phyloP scores from a whole-genome alignment of 2,797 vertebrate genomes.

The Onychomys torridus region DNA sequence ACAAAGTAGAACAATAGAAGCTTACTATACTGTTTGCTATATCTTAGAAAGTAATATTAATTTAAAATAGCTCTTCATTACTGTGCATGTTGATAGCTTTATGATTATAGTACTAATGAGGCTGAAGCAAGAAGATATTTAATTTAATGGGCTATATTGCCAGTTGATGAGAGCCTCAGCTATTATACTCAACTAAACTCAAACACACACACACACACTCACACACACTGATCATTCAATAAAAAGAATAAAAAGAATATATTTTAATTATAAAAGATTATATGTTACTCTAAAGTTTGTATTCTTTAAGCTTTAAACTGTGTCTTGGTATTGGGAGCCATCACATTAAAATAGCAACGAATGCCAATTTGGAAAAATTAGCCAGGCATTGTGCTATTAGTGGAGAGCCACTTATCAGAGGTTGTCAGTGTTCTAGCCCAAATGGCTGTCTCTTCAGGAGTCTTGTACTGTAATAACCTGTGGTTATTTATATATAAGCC shows the following conservation, averaged over 20 bases:
- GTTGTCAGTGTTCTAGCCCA: not conserved
- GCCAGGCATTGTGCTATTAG: not conserved
- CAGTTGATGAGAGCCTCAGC: not conserved
- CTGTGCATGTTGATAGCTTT: not conserved
- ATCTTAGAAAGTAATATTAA: conserved; percentile 23
- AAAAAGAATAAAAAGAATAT: not conserved
- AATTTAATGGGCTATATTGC: not conserved
- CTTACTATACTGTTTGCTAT: not conserved
- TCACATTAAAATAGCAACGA: not conserved
- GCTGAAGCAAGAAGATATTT: not conserved
- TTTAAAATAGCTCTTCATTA: not conserved
- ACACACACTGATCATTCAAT: not conserved
- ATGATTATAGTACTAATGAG: not conserved
- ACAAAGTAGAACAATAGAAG: not conserved
- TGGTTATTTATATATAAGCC: not conserved
- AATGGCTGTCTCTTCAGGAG: not conserved
- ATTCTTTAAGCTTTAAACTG: conserved; percentile 15
- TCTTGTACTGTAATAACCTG: not conserved
- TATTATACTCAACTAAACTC: not conserved
- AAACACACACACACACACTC: not conserved
- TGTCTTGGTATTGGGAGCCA: not conserved
- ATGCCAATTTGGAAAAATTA: not conserved
- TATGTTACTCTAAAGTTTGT: not conserved
- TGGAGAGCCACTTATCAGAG: not conserved
- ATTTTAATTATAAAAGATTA: not conserved